Evolutionary conservation across 2,113 vertebrate genomes (phyloP), one percentile per base, ranked within the genome.

Genomic region (Nothoprocta pentlandii): DNA sequence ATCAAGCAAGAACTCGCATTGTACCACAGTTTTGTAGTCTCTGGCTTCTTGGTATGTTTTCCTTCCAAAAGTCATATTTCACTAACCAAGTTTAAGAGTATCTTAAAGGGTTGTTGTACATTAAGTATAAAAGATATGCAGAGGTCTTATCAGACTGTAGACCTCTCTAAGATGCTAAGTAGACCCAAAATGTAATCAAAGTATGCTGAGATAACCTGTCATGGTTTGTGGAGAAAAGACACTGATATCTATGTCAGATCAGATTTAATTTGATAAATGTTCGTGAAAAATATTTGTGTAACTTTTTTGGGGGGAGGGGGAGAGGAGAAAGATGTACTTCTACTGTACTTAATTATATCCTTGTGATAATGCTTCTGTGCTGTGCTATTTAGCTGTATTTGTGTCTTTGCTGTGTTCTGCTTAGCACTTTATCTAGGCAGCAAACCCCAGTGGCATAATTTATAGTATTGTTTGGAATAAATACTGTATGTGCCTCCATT

Each of bases 21-120:
- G 51, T 25, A 53, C 25, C 23, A 12, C 4, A 2, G 25, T 44
- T 23, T 0, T 15, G 34, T 17, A 44, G 8, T 16, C 26, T 53
- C 49, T 67, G 46, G 8, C 44, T 82, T 70, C 30, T 26, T 23
- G 5, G 20, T 58, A 4, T 1, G 9, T 56, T 23, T 73, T 89
- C 13, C 28, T 68, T 53, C n/a, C 12, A 62, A 51, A 61, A 61
- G n/a, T 41, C 67, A 46, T 36, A 86, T 80, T 51, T n/a, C 36
- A 61, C 74, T 41, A n/a, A 62, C 16, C 74, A 15, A 47, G 64
- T 32, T 58, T 28, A 42, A 4, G 76, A 42, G 10, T 51, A 5
- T 22, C 32, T 15, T 1, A 23, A 25, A 22, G 1, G 2, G 10
- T 68, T 5, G 10, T 69, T 3, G 15, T 20, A 12, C 8, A 8